A percentile compares a stretch with the other conserved stretches of the same genome.
These are phyloP conservation scores for Leptatherina wallacei DNA, from an alignment of 2,797 vertebrate species.

Conservation along the genomic window DNA sequence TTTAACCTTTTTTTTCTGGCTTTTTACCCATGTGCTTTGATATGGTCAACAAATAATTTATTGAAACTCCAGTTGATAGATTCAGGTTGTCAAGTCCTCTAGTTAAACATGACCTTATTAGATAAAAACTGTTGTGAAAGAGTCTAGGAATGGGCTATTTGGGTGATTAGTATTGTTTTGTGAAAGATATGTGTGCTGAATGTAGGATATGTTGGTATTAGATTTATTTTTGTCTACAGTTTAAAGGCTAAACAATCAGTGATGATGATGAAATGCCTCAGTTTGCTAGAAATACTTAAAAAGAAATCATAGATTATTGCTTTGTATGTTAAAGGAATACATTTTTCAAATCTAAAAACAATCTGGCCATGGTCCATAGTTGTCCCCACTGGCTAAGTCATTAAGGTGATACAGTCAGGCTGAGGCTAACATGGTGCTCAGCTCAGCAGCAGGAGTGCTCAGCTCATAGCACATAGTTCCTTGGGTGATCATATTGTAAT, in stretches of 20 bases:
- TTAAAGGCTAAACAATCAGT: neutral
- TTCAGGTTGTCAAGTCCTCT: neutral
- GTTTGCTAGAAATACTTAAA: neutral
- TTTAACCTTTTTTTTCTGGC: neutral
- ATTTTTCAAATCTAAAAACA: conserved; percentile 23
- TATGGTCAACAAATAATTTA: neutral
- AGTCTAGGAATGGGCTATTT: neutral
- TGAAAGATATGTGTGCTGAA: neutral
- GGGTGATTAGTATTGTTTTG: neutral
- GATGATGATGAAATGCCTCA: neutral
- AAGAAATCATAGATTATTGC: no score
- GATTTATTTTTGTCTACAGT: neutral
- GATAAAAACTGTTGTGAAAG: neutral
- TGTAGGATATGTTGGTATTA: neutral
- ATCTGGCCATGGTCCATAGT: conserved; percentile 6
- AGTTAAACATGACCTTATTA: neutral
- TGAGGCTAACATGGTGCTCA: conserved; percentile 38
- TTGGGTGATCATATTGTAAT: conserved; percentile 12
- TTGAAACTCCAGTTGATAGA: neutral
- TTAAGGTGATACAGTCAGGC: conserved; percentile 9
- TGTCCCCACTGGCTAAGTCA: neutral
- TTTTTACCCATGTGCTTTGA: neutral
- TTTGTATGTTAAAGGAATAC: neutral
- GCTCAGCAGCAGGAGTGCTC: conserved; percentile 17
- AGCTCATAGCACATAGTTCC: conserved; percentile 5